Conservation (phyloP, 2,888 invertebrate genomes). For the Acheta domesticus region DNA sequence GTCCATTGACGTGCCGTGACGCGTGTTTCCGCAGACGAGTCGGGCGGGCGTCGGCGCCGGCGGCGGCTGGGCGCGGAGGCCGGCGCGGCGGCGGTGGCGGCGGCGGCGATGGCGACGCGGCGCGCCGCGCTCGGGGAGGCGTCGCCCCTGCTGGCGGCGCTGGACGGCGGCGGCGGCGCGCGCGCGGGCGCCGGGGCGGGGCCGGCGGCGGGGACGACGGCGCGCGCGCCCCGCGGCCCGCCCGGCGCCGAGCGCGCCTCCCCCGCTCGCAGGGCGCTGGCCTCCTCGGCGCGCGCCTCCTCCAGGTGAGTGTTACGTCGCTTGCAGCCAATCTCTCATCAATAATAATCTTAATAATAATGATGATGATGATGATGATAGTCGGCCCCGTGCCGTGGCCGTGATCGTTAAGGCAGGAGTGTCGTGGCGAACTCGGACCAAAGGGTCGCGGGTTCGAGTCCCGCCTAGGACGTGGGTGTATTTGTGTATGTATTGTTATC, state of each 20-base stretch:
- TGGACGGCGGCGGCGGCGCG: neutral
- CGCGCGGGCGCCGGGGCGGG: neutral
- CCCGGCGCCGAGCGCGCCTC: conserved; percentile 23
- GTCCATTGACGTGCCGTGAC: too few relatives aligned
- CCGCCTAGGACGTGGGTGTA: too few relatives aligned
- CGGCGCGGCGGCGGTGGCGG: conserved; percentile 3
- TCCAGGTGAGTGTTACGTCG: neutral
- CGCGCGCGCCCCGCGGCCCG: neutral
- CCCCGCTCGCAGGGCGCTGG: conserved; percentile 18
- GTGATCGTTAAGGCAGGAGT: too few relatives aligned
- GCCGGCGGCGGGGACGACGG: neutral
- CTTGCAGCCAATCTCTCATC: too few relatives aligned
- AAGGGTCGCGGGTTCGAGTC: too few relatives aligned
- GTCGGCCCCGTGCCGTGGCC: too few relatives aligned
- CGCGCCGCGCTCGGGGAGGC: neutral
- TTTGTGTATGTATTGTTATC: too few relatives aligned
- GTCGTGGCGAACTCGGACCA: too few relatives aligned
- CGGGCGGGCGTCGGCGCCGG: neutral
- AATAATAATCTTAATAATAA: too few relatives aligned
- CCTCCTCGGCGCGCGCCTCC: neutral
- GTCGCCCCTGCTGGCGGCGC: conserved; percentile 46
- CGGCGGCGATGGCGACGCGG: conserved; percentile 27
- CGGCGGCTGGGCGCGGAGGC: conserved; percentile 51
- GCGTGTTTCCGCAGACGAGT: conserved; percentile 29
- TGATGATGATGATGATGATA: too few relatives aligned